Evolutionary conservation across 2,113 vertebrate species (phyloP), one percentile per base, ranked within the genome.

Genomic region (Cercocebus atys): DNA sequence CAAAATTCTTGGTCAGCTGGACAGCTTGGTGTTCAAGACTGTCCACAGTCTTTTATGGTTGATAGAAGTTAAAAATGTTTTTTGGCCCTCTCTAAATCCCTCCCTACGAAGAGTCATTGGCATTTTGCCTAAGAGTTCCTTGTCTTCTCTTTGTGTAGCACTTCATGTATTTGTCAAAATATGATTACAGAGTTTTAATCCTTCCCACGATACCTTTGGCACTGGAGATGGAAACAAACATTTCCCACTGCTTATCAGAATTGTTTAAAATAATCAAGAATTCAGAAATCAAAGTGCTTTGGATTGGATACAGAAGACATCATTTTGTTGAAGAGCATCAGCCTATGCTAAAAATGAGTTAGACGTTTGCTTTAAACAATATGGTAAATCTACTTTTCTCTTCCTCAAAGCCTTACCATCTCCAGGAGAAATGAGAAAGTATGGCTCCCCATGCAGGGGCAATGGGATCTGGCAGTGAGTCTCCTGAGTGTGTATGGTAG

Each of bases 251-350:
- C 79, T 92, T 95, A 93, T 97, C 96, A 52, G 70, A 90, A 78
- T 94, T 95, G 66, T 96, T 92, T 47, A 93, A 96, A 55, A 95
- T 87, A 89, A 96, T 96, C 73, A 97, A 96, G 88, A 90, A 95
- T 94, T 97, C 82, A 95, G 40, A 91, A 90, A 78, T 93, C 66
- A 64, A 47, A 91, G 80, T 70, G 70, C 90, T 97, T 95, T 96
- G 76, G 96, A 84, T 84, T 89, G 30, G n/a, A 73, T 79, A 95
- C 80, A 92, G 87, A 97, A 78, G 47, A 87, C 32, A 91, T 40
- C 43, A 30, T 97, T 87, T 84, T 32, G 1, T 70, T 90, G 84
- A 96, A 83, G 86, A 88, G 13, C 55, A 83, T 80, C 47, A 32
- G 75, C 55, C 43, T 86, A 6, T 94, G 92, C 72, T 92, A 92